phyloP scores from a whole-genome alignment of 2,888 invertebrate species.

The Leucophenga maculata region DNA sequence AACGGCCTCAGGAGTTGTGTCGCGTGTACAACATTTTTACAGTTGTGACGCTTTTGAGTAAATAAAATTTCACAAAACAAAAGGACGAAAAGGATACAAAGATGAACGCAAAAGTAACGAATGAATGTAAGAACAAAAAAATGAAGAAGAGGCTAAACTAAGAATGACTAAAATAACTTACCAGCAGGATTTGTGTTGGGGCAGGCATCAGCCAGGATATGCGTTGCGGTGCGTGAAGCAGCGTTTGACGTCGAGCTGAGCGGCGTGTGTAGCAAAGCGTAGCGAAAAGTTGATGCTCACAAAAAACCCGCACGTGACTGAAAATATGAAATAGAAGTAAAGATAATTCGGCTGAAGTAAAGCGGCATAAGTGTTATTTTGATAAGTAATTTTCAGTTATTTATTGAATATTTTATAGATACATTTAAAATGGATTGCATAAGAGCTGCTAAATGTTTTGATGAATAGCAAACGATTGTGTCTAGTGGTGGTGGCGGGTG shows the following conservation, averaged over 20 bases:
- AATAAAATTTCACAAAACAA: neutral
- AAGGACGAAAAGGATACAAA: neutral
- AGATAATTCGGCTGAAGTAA: neutral
- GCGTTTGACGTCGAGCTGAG: neutral
- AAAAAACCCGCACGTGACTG: slow-evolving; percentile 38
- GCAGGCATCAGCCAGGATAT: slow-evolving; percentile 1
- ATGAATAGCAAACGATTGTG: neutral
- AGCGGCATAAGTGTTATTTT: neutral
- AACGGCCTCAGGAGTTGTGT: neutral
- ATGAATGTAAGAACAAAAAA: too few species aligned
- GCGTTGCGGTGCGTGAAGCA: slow-evolving; percentile 18
- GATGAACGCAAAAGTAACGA: neutral
- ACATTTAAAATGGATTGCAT: neutral
- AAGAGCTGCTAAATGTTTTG: neutral
- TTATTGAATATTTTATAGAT: neutral
- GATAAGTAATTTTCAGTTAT: neutral
- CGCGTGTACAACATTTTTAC: neutral
- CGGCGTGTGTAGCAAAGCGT: neutral
- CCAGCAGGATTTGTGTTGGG: slow-evolving; percentile 24
- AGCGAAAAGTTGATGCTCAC: slow-evolving; percentile 22
- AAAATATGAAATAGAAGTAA: slow-evolving; percentile 26
- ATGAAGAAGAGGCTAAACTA: neutral
- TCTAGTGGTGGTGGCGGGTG: too few species aligned
- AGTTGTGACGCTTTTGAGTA: slow-evolving; percentile 9
- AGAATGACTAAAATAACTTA: slow-evolving; percentile 15